Base-by-base conservation (phyloP, 2,113 vertebrate species). In the Rhynchomys soricoides region DNA sequence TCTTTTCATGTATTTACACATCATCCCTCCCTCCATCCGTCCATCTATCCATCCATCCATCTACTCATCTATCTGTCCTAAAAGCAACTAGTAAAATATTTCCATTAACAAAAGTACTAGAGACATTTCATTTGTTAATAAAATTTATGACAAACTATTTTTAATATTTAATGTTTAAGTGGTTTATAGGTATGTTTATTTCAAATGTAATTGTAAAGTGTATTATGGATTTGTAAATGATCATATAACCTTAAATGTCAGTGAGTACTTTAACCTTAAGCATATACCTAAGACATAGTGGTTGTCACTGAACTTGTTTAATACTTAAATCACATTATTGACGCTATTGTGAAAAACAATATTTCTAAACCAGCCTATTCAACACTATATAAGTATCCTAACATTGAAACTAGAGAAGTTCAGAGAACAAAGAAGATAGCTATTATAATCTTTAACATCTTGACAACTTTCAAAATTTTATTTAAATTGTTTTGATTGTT, bases 171-270 rank as follows among this genome's bases (percentile, higher is more conserved):
- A 5, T 45, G 12, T 73, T 91, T 34, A 90, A 82, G 74, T 7
- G 4, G 52, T 91, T 93, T 64, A 0, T 11, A 94, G 68, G 52
- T 62, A 43, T 0, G 70, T 83, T n/a, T 43, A 70, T 81, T 91
- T 16, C 9, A 90, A 57, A 86, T 81, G 73, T 95, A 87, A 92
- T 83, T 94, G 52, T 5, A 73, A 93, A 94, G 70, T 73, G 22
- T 50, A 86, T 62, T 16, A 78, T 71, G 31, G 40, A 64, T 75
- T 75, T 87, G 57, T 6, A 70, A 74, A 86, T 87, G 0, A 87
- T 89, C 17, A 91, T 75, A 73, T 73, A 89, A 45, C 83, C 24
- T 94, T 68, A 93, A 96, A 88, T 79, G 73, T 0, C 68, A 9
- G 81, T 87, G 26, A 48, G 7, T 82, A 82, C 26, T 78, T 70